Conservation (phyloP, 2,113 vertebrate genomes). For the Alethe diademata region DNA sequence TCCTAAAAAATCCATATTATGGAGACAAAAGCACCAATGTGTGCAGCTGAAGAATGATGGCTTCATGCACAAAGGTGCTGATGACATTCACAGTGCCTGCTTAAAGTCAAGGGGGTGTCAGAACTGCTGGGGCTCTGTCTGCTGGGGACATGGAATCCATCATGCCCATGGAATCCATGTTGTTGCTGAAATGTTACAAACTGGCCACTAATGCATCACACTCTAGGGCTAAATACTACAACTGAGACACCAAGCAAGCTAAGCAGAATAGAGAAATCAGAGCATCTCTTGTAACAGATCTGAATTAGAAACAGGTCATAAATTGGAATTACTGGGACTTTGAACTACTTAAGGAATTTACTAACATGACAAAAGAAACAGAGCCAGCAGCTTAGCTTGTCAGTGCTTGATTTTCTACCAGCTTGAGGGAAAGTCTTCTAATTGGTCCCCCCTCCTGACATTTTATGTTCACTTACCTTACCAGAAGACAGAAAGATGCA, state of each 20-base stretch:
- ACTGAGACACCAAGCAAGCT: neutral
- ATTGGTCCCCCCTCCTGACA: neutral
- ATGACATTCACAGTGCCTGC: neutral
- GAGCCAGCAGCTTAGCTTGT: neutral
- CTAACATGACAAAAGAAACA: neutral
- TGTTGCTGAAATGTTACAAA: neutral
- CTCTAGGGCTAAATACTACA: neutral
- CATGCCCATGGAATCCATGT: neutral
- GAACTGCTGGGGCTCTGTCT: neutral
- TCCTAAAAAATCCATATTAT: neutral
- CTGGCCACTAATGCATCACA: neutral
- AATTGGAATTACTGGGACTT: neutral
- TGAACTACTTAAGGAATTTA: neutral
- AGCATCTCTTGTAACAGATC: neutral
- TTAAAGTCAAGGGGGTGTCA: neutral
- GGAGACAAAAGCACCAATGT: neutral
- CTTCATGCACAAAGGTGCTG: neutral
- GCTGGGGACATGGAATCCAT: neutral
- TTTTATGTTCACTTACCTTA: neutral
- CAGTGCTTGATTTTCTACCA: neutral
- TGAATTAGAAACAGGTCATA: neutral
- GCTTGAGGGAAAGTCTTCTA: neutral
- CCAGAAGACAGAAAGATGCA: neutral
- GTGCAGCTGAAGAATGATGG: neutral
- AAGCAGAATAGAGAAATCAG: neutral